Base-by-base conservation (phyloP, 1,140 invertebrate genomes). In the Heliconius congener region DNA sequence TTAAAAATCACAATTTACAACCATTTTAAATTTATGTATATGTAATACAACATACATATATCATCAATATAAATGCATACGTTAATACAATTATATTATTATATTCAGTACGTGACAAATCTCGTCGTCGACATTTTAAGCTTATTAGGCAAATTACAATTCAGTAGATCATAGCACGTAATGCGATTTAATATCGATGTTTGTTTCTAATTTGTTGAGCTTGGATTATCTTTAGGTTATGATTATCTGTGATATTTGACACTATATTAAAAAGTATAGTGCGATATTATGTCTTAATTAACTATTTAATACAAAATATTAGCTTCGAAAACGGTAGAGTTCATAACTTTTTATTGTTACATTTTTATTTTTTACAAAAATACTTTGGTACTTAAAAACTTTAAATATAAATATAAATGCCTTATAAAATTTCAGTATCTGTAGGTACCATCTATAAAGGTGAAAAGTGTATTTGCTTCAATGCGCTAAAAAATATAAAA, bases 61-160 rank as follows among this genome's bases (percentile, higher is more conserved):
- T 66, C 60, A 66, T 30, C 60, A 66, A 66, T 27, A 18, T 66
- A 27, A 27, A 66, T 66, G 60, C 13, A 5, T 18, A 66, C 60
- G 60, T 66, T n/a, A 66, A 27, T 66, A 13, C 27, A 27, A 66
- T 66, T 66, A 66, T 66, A 66, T 66, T 66, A 66, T 66, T 66
- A 66, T 23, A 66, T 16, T 3, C 27, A 27, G 60, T 30, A 76
- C 74, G 74, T 76, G 74, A 70, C 60, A 66, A 66, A 75, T 70
- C 39, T 39, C 34, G 27, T 23, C 55, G 30, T 30, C 37, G 34
- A 76, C 74, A 76, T 76, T 46, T 46, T 70, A 76, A 76, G 55
- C 74, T 76, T 76, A 76, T 71, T 76, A 70, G 55, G 74, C 74
- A 71, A 50, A 71, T 76, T 76, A 71, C 16, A 19, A 70, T 70